Evolutionary conservation across 1,140 invertebrate genomes (phyloP).

Genomic region (Drosophila kanapiae): DNA sequence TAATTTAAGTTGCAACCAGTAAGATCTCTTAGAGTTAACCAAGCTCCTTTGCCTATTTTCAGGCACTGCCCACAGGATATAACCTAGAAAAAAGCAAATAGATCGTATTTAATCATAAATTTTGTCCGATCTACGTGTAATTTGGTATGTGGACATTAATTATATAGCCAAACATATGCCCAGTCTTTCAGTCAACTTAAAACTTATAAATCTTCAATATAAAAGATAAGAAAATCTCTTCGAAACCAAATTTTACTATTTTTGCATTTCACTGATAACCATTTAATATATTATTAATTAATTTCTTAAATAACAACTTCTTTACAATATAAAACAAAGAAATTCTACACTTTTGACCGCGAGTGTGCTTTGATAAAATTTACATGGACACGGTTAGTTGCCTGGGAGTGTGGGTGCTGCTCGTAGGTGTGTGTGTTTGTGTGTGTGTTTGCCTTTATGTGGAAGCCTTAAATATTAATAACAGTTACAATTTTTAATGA

Average conservation of each 20-base stretch:
- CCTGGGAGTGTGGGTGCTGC: slow-evolving; percentile 21
- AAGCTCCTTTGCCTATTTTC: neutral
- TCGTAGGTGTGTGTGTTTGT: slow-evolving; percentile 6
- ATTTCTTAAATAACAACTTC: neutral
- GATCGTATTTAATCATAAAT: neutral
- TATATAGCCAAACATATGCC: neutral
- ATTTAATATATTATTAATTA: neutral
- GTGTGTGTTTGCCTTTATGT: slow-evolving; percentile 50
- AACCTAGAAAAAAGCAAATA: neutral
- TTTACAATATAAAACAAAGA: neutral
- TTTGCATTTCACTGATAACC: no score
- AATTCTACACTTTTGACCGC: neutral
- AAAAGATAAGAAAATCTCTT: neutral
- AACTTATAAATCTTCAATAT: neutral
- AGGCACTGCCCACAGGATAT: neutral
- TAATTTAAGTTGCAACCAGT: no score
- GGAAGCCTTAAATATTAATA: slow-evolving; percentile 80
- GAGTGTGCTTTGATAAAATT: slow-evolving; percentile 10
- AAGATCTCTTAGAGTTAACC: no score
- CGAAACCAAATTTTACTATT: neutral
- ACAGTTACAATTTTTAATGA: slow-evolving; percentile 84
- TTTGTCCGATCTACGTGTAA: neutral
- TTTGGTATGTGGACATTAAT: neutral
- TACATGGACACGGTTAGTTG: slow-evolving; percentile 37
- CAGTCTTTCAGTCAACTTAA: neutral